Base-by-base conservation (phyloP, 2,113 vertebrate genomes). In the Atlantisia rogersi region DNA sequence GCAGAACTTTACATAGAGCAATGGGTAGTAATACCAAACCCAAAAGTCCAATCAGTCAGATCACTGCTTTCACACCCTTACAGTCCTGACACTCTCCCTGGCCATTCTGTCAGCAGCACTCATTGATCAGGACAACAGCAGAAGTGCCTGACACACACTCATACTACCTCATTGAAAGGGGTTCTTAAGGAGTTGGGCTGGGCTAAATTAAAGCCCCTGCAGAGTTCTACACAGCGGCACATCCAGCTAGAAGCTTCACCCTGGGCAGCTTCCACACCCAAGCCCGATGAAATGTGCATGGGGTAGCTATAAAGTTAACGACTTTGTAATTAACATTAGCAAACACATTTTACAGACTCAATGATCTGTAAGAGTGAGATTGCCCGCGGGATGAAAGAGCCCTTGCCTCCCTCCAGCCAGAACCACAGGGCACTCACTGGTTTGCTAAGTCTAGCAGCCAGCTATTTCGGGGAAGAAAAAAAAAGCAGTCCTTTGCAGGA, bases 301-400 rank as follows among this genome's bases (percentile, higher is more conserved):
- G 64, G 28, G 69, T 53, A 95, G 65, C 82, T 82, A 82, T 88
- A 95, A 95, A 95, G 62, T 69, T 94, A 97, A 96, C 0, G 48
- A 68, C 95, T 87, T 76, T 53, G 67, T 96, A 96, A 96, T 93
- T 93, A 92, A 92, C 86, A 67, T 94, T 89, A 87, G 86, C 62
- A 79, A 95, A 95, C 74, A 75, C 85, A 87, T 82, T 94, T 96
- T 93, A 89, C 91, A 95, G 77, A 87, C 83, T 92, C 88, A 94
- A 39, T 91, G 92, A 82, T 59, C 68, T 64, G 83, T 92, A 91
- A 92, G 69, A 82, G n/a, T 11, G 35, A 88, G 83, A n/a, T 68
- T 84, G 88, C 80, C 81, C 3, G 6, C 29, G 73, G 91, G 88
- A 53, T 85, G 40, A 58, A 82, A 60, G 64, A 89, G n/a, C 26